Evolutionary conservation across 2,797 vertebrate genomes (phyloP), one percentile per base, ranked within the genome.

Genomic region (Lagorchestes hirsutus): DNA sequence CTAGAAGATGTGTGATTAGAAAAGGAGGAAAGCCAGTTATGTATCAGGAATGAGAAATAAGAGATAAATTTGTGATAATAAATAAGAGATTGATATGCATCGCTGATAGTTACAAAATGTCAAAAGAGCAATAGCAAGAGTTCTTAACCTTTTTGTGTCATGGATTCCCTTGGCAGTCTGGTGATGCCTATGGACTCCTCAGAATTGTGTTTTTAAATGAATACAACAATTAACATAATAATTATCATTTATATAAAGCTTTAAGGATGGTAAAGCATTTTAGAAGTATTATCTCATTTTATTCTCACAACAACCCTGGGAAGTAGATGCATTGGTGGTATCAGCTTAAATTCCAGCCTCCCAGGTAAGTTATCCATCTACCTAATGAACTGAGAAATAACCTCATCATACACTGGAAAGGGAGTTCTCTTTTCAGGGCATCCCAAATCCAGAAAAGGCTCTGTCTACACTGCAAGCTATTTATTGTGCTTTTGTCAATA

Each of bases 401-500:
- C 57, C 67, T 52, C 91, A 31, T 94, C 28, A 55, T n/a, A 91
- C 6, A 92, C 29, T 82, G 55, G 24, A 55, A 13, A 0, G 24
- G 12, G 13, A 27, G 1, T 40, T 74, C 16, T 40, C n/a, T 74
- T 74, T 74, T 74, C 34, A 40, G 34, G 62, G 5, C 22, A 74
- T 74, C 34, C n/a, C 34, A 74, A 74, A 74, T 74, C 62, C 62
- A 74, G 34, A 74, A 74, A 2, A 16, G 16, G 34, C 1, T 74
- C n/a, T 74, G 34, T 22, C 14, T 22, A 40, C 40, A 40, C 62
- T 40, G 16, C 34, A 74, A 74, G 5, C 16, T 40, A n/a, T 62
- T 94, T 93, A 58, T 91, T 52, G 13, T 74, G 67, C 22, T 93
- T 96, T 92, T 54, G 11, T 18, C 55, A 91, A 34, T 9, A 93